A percentile compares a stretch with the other conserved stretches of the same genome.
phyloP scores from a whole-genome alignment of 2,888 invertebrate genomes.

The Campopleginae sp. region DNA sequence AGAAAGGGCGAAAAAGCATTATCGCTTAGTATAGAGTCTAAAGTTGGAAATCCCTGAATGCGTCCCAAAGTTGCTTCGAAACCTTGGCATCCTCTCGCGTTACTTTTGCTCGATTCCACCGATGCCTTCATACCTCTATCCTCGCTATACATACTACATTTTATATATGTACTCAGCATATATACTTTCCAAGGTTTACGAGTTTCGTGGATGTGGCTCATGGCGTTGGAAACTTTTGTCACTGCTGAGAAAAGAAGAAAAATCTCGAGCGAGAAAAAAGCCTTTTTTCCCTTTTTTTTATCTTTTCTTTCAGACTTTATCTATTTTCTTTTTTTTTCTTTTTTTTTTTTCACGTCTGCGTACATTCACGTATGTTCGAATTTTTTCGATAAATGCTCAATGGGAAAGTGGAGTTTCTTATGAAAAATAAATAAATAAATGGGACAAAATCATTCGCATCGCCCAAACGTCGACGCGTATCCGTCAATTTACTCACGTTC shows the following conservation, averaged over 20 bases:
- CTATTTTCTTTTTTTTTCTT: background rate
- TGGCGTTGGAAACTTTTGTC: conserved; percentile 70
- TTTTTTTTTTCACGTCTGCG: background rate
- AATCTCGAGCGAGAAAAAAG: conserved; percentile 38
- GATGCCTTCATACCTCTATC: conserved; percentile 15
- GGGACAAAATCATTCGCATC: background rate
- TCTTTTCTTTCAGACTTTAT: background rate
- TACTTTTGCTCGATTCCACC: conserved; percentile 53
- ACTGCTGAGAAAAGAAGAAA: conserved; percentile 42
- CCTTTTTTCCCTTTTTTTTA: background rate
- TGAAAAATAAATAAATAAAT: background rate
- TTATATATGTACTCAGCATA: background rate
- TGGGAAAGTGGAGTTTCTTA: background rate
- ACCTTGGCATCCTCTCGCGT: conserved; percentile 49
- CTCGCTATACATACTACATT: background rate
- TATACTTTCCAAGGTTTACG: conserved; percentile 28
- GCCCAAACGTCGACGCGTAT: background rate
- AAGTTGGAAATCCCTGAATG: conserved; percentile 71
- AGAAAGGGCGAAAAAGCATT: conserved; percentile 59
- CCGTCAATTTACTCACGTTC: background rate
- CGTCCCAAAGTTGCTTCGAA: conserved; percentile 59
- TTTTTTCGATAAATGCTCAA: background rate
- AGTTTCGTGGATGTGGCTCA: conserved; percentile 51
- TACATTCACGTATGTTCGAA: conserved; percentile 1
- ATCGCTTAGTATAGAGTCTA: conserved; percentile 68